Evolutionary conservation across 1,140 invertebrate species (phyloP), one percentile per base, ranked within the genome.

Genomic region (Temnothorax longispinosus): DNA sequence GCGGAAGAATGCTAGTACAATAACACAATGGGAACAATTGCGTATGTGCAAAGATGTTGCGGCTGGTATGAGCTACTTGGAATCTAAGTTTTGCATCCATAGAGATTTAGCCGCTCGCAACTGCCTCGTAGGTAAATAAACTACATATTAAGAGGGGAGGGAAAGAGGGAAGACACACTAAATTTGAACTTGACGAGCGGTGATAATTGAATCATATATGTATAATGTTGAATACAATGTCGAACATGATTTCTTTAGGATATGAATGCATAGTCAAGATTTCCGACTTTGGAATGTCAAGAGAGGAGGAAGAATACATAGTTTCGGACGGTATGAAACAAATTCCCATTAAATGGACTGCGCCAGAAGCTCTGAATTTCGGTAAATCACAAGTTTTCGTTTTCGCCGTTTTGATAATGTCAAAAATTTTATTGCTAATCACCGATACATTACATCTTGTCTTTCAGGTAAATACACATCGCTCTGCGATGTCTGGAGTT

Each of bases 341-440:
- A 96, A 99, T 99, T 93, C 99, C 99, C 0, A 99, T 99, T 65
- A 99, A 99, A 95, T 99, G 99, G 99, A 99, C 99, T 1, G 98
- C 99, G 3, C 99, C 99, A 3, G 99, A 99, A 96, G 99, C 99
- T 35, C 95, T 99, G 18, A 99, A 99, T 96, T 99, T 98, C 96
- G 99, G 98, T 98, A 96, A 96, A 60, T 82, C 5, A 27, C 21
- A 69, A 69, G 11, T 71, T 64, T 32, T n/a, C 10, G 11, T 47
- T 69, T 47, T 32, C 3, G 18, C 5, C 15, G 18, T 69, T 3
- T 65, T 64, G 10, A 38, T 52, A 62, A 32, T 56, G 35, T 56
- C 13, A 27, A 60, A 64, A 10, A 56, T 77, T 44, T 32, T 50
- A 27, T 52, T 72, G 52, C 67, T 67, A 60, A 54, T 60, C 71